A percentile compares a stretch with the other conserved stretches of the same genome.
Conservation (phyloP, 2,113 vertebrate genomes). For the Trachemys scripta region DNA sequence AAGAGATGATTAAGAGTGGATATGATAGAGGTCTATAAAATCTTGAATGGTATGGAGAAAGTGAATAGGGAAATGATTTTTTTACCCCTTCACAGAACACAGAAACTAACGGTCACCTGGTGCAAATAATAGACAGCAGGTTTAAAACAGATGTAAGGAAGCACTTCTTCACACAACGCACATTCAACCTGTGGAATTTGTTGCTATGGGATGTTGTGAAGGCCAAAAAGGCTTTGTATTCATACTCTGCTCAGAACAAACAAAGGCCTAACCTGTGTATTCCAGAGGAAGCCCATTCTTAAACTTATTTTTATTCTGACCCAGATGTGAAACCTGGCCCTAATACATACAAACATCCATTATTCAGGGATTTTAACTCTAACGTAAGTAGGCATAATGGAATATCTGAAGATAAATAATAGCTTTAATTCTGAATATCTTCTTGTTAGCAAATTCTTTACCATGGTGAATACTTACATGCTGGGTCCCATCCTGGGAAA, state of each 20-base stretch:
- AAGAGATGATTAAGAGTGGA: not conserved
- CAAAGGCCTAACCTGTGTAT: not conserved
- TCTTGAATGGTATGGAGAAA: not conserved
- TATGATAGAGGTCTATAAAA: not conserved
- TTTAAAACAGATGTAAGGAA: not conserved
- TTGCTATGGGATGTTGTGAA: not conserved
- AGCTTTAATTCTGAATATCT: not conserved
- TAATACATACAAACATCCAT: not conserved
- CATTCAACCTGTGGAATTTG: not conserved
- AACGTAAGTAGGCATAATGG: not conserved
- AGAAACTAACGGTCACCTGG: not conserved
- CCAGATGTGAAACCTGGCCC: not conserved
- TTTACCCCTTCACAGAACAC: not conserved
- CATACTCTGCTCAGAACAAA: not conserved
- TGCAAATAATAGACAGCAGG: not conserved
- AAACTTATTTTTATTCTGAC: not conserved
- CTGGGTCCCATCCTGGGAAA: slow-evolving; percentile 97
- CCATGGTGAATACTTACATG: slow-evolving; percentile 83
- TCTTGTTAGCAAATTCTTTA: not conserved
- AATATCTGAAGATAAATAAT: not conserved
- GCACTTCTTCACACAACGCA: not conserved
- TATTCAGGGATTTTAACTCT: not conserved
- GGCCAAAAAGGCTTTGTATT: not conserved
- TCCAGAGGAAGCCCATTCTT: not conserved
- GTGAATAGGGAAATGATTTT: not conserved